Percentiles rank a stretch among this genome's conserved stretches.
Evolutionary conservation across 2,797 vertebrate species (phyloP).

Genomic region (Hoplostethus mediterraneus): DNA sequence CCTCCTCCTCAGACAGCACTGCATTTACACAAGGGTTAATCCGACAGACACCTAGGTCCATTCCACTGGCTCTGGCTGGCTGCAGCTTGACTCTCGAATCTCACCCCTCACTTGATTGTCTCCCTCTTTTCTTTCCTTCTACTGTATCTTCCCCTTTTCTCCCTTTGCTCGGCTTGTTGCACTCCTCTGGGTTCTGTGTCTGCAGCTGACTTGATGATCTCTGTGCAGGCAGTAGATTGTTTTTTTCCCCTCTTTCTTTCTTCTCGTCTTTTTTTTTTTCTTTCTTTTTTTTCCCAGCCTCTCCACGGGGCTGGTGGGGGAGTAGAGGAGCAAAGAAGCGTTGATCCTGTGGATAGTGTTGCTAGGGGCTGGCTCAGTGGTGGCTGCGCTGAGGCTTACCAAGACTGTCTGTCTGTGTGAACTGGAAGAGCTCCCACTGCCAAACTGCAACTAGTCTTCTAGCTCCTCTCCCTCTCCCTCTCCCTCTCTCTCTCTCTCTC

Average conservation of each 20-base stretch:
- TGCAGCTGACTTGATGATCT: slow-evolving; percentile 31
- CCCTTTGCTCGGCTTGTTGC: slow-evolving; percentile 29
- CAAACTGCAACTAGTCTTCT: slow-evolving; percentile 60
- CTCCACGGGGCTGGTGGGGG: slow-evolving; percentile 31
- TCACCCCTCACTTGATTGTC: slow-evolving; percentile 16
- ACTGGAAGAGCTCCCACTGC: slow-evolving; percentile 36
- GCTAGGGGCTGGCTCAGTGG: slow-evolving; percentile 21
- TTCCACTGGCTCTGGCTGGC: slow-evolving; percentile 81
- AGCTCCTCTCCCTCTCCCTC: slow-evolving; percentile 51
- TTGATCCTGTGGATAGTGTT: slow-evolving; percentile 25
- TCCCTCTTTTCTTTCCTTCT: slow-evolving; percentile 8
- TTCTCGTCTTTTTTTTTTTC: slow-evolving; percentile 10
- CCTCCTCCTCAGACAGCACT: slow-evolving; percentile 89
- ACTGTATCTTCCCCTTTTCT: slow-evolving; percentile 20
- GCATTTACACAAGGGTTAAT: slow-evolving; percentile 81
- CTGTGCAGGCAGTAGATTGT: slow-evolving; percentile 21
- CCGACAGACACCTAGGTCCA: slow-evolving; percentile 84
- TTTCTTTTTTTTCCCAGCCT: slow-evolving; percentile 14
- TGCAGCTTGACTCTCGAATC: slow-evolving; percentile 69
- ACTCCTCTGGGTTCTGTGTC: slow-evolving; percentile 21
- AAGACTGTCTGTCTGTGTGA: slow-evolving; percentile 26
- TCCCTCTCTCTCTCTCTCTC: slow-evolving; percentile 34
- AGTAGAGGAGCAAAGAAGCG: slow-evolving; percentile 33
- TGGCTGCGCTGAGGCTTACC: slow-evolving; percentile 39
- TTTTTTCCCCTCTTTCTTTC: slow-evolving; percentile 5